These are phyloP conservation scores for Oplegnathus fasciatus DNA, from an alignment of 2,113 vertebrate genomes.

Conservation along the genomic window DNA sequence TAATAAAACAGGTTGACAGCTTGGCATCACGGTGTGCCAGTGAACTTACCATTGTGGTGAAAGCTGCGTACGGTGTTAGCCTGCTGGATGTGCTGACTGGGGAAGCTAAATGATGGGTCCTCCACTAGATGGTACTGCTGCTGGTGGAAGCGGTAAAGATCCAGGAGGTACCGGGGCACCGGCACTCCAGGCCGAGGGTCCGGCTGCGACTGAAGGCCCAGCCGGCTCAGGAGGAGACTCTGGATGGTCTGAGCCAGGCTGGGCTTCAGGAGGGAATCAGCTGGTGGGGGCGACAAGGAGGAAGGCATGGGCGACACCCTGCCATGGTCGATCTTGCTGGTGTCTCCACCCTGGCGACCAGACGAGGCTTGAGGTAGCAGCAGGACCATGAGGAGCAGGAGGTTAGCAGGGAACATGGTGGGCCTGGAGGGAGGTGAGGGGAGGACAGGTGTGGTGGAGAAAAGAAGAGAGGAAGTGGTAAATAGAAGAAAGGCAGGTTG, in stretches of 20 bases:
- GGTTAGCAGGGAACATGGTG: constrained; percentile 90
- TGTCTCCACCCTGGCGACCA: constrained; percentile 80
- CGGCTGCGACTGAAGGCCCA: constrained; percentile 82
- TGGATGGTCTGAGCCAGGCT: constrained; percentile 81
- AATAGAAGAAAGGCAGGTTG: neutral
- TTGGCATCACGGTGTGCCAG: neutral
- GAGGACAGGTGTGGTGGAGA: constrained; percentile 9
- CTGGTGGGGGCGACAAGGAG: constrained; percentile 16
- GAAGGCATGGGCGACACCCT: constrained; percentile 51
- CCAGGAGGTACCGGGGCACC: constrained; percentile 85
- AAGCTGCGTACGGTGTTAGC: constrained; percentile 88
- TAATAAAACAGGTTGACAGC: neutral
- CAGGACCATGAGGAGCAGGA: constrained; percentile 87
- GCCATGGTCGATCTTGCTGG: constrained; percentile 75
- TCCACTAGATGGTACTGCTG: constrained; percentile 85
- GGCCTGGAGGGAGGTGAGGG: constrained; percentile 73
- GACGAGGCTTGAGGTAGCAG: constrained; percentile 86
- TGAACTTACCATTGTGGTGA: constrained; percentile 83
- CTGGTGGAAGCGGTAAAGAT: constrained; percentile 86
- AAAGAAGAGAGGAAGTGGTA: constrained; percentile 4
- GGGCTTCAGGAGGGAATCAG: constrained; percentile 63
- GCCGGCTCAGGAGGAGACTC: constrained; percentile 76
- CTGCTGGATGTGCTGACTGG: constrained; percentile 82
- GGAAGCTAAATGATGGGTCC: constrained; percentile 83
- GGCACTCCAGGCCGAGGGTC: constrained; percentile 78